Conservation (phyloP, 2,888 invertebrate species). For the Drosophila prostipennis region DNA sequence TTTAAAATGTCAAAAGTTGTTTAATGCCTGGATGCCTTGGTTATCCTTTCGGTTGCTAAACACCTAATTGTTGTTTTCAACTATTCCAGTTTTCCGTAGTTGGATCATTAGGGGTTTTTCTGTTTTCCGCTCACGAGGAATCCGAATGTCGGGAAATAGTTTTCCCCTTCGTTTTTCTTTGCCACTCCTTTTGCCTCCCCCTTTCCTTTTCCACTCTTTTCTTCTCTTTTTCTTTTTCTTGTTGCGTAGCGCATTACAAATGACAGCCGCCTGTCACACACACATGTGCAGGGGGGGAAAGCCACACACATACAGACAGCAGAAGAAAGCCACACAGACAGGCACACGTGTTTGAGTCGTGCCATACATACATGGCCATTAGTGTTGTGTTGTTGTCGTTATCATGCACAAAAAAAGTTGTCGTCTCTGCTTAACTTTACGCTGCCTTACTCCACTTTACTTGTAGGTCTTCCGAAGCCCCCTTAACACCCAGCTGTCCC, state of each 20-base stretch:
- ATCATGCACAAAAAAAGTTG: constrained; percentile 41
- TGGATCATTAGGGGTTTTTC: constrained; percentile 27
- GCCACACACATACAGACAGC: constrained; percentile 10
- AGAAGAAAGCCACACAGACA: constrained; percentile 4
- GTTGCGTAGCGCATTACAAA: constrained; percentile 58
- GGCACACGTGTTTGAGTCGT: constrained; percentile 30
- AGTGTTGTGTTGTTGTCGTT: constrained; percentile 45
- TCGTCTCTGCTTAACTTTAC: constrained; percentile 37
- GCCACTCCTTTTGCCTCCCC: background rate
- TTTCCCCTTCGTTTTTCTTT: constrained; percentile 7
- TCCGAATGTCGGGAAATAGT: constrained; percentile 34
- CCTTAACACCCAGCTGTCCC: constrained; percentile 9
- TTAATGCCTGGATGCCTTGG: background rate
- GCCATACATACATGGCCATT: constrained; percentile 34
- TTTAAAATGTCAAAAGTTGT: constrained; percentile 10
- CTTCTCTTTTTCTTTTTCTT: constrained; percentile 11
- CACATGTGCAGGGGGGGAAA: constrained; percentile 9
- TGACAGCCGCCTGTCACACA: constrained; percentile 65
- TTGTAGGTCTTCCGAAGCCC: constrained; percentile 4
- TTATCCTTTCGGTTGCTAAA: background rate
- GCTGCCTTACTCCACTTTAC: constrained; percentile 32
- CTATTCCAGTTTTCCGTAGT: background rate
- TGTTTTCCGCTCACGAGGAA: constrained; percentile 18
- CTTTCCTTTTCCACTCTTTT: background rate
- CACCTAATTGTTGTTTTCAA: constrained; percentile 24